phyloP scores from a whole-genome alignment of 37 sponge, comb jelly and placozoan genomes.

The Chondrilla cf. caribensis region DNA sequence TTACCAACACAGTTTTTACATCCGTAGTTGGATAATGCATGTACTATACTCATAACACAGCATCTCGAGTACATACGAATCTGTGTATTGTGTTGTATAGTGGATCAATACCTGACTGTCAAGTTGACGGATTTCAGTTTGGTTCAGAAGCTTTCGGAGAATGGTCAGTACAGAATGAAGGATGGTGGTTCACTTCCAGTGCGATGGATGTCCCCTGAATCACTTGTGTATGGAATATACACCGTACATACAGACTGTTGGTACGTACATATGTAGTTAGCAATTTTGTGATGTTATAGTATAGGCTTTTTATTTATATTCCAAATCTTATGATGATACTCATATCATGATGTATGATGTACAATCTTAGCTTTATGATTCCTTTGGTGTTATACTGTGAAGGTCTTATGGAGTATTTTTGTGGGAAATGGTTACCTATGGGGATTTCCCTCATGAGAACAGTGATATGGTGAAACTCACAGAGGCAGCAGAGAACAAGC shows the following conservation, averaged over 20 bases:
- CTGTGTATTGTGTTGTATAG: slow-evolving; percentile 18
- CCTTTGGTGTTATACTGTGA: neutral
- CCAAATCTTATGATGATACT: too few relatives aligned
- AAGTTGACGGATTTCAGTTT: slow-evolving; percentile 63
- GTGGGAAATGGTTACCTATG: slow-evolving; percentile 68
- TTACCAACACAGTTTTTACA: too few relatives aligned
- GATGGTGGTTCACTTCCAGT: slow-evolving; percentile 34
- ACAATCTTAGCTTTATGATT: neutral
- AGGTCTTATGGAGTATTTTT: slow-evolving; percentile 68
- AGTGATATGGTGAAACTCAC: neutral
- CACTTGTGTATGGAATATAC: slow-evolving; percentile 18
- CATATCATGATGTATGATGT: too few relatives aligned
- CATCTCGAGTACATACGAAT: too few relatives aligned
- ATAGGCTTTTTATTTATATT: too few relatives aligned
- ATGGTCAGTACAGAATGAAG: slow-evolving; percentile 27
- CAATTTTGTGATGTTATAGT: too few relatives aligned
- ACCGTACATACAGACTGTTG: slow-evolving; percentile 44
- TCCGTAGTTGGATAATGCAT: too few relatives aligned
- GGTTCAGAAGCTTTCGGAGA: slow-evolving; percentile 9
- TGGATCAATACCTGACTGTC: slow-evolving; percentile 25
- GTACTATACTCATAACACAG: too few relatives aligned
- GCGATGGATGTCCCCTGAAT: slow-evolving; percentile 60
- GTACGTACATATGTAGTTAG: slow-evolving; percentile 13
- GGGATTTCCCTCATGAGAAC: slow-evolving; percentile 24
- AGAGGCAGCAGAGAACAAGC: neutral